phyloP scores from a whole-genome alignment of 2,113 vertebrate genomes.

The Brachionichthys hirsutus region DNA sequence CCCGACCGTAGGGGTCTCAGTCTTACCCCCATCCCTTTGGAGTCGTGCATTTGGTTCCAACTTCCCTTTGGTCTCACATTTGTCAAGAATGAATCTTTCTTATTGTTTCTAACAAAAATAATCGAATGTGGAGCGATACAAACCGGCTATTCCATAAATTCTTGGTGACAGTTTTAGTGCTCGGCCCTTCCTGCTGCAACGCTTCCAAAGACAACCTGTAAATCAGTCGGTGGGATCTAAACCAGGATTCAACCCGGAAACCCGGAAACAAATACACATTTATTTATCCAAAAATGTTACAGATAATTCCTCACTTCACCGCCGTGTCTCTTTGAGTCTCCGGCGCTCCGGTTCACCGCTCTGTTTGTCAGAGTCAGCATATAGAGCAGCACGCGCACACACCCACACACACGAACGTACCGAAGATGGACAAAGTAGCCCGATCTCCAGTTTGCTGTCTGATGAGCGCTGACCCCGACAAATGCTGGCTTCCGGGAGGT shows the following conservation, averaged over 20 bases:
- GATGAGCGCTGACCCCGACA: too few species aligned
- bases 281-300: conserved; percentile 31
- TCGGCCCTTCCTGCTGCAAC: conserved; percentile 20
- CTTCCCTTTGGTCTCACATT: too few species aligned
- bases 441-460: conserved; percentile 11
- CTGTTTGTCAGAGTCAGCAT: conserved; percentile 19
- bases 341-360: not conserved
- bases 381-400: conserved; percentile 24
- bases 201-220: conserved; percentile 12
- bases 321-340: too few species aligned
- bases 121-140: not conserved
- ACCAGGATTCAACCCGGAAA: conserved; percentile 27
- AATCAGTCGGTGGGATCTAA: conserved; percentile 35
- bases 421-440: conserved; percentile 14
- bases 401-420: not conserved
- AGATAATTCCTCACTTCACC: conserved; percentile 15
- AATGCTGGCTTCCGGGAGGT: too few species aligned
- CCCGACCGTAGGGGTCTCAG: too few species aligned
- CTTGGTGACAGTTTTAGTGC: conserved; percentile 20
- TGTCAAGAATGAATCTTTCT: too few species aligned
- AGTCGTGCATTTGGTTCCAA: too few species aligned
- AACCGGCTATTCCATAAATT: not conserved
- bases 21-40: too few species aligned
- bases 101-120: too few species aligned
- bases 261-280: not conserved